Evolutionary conservation across 2,797 vertebrate genomes (phyloP).

Genomic region (Furcifer pardalis): DNA sequence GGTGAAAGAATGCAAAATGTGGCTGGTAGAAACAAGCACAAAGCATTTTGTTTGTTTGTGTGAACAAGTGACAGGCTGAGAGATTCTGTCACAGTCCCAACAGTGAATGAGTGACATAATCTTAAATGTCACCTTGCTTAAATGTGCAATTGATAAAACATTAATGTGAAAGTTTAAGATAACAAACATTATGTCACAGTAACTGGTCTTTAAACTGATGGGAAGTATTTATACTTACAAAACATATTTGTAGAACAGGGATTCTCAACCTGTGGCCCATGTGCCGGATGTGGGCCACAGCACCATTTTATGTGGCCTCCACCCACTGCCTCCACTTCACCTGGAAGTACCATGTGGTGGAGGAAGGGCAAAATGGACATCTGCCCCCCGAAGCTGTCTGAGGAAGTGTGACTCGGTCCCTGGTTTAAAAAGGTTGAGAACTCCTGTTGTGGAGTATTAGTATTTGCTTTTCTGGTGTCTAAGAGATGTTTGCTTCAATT

Average conservation of each 20-base stretch:
- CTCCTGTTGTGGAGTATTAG: too few species aligned
- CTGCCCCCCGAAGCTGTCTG: too few species aligned
- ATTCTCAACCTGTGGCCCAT: too few species aligned
- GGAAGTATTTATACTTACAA: not conserved
- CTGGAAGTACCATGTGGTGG: too few species aligned
- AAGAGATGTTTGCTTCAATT: not conserved
- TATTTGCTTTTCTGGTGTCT: not conserved
- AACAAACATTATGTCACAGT: not conserved
- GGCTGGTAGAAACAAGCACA: not conserved
- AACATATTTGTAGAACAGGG: not conserved
- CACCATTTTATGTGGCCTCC: too few species aligned
- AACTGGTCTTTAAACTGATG: not conserved
- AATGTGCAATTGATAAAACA: not conserved
- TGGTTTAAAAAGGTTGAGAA: too few species aligned
- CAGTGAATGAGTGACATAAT: not conserved
- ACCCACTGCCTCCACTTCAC: too few species aligned
- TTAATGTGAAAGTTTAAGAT: not conserved
- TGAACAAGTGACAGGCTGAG: not conserved
- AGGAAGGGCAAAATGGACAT: too few species aligned
- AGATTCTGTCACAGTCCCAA: slow-evolving; percentile 18
- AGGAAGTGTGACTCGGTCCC: too few species aligned
- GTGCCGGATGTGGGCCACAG: too few species aligned
- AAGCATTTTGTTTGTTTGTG: not conserved
- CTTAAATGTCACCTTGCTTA: not conserved
- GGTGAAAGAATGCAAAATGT: not conserved